Evolutionary conservation across 2,113 vertebrate species (phyloP).

Genomic region (Panurus biarmicus): DNA sequence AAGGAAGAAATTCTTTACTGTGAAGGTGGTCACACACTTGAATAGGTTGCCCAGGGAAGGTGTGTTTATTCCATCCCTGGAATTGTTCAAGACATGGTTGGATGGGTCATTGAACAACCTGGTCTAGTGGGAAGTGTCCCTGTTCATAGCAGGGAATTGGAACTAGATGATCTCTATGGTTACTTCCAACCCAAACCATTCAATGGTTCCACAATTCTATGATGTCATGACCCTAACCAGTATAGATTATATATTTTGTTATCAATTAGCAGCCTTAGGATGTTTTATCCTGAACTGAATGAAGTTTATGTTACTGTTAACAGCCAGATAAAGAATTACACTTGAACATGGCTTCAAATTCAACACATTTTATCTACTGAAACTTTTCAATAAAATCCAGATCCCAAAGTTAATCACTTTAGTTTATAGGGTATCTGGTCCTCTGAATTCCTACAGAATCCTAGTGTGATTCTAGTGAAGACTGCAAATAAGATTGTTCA

Average conservation of each 20-base stretch:
- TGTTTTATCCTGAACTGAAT: neutral
- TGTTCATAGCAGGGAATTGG: neutral
- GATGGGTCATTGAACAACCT: neutral
- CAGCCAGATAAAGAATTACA: neutral
- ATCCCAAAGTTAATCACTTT: neutral
- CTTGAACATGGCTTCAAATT: neutral
- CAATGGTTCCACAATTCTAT: neutral
- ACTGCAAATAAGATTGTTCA: neutral
- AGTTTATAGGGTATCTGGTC: neutral
- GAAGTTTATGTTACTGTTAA: neutral
- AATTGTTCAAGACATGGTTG: neutral
- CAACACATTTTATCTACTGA: neutral
- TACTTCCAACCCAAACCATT: neutral
- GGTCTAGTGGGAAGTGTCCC: neutral
- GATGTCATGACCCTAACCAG: neutral
- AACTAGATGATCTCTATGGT: neutral
- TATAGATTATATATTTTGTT: neutral
- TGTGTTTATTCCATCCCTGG: neutral
- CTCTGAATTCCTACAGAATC: neutral
- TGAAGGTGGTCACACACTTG: neutral
- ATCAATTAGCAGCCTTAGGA: neutral
- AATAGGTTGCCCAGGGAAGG: neutral
- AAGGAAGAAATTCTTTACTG: neutral
- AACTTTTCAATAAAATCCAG: neutral
- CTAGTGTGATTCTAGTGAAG: neutral